Evolutionary conservation across 2,888 invertebrate genomes (phyloP).

Genomic region (Meiosimyza platycephala): DNA sequence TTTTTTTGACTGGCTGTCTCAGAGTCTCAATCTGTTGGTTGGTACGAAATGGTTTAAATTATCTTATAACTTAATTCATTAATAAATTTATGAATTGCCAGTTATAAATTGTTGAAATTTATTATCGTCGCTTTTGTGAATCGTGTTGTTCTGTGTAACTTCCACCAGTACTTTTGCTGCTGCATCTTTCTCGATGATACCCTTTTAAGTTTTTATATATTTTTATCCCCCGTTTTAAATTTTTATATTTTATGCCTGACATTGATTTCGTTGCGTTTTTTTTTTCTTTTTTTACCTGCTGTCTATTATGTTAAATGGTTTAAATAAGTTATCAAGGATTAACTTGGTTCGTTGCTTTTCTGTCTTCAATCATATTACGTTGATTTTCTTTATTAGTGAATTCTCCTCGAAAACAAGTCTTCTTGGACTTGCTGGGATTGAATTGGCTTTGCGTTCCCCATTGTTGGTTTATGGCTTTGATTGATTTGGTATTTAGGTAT

Average conservation of each 20-base stretch:
- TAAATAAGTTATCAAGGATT: slow-evolving; percentile 47
- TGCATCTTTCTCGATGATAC: not conserved
- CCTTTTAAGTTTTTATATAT: not conserved
- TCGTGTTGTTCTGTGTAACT: slow-evolving; percentile 31
- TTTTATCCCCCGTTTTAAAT: not conserved
- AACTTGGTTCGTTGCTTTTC: slow-evolving; percentile 8
- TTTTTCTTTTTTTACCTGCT: slow-evolving; percentile 7
- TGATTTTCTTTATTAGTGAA: too few species aligned
- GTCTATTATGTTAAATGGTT: slow-evolving; percentile 33
- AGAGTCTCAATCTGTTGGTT: not conserved
- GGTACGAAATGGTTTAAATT: slow-evolving; percentile 52
- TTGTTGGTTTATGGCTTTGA: slow-evolving; percentile 25
- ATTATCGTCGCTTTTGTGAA: slow-evolving; percentile 49
- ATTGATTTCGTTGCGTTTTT: slow-evolving; percentile 26
- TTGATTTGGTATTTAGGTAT: slow-evolving; percentile 33
- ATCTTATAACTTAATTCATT: slow-evolving; percentile 66
- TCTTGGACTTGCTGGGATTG: too few species aligned
- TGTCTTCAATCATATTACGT: not conserved
- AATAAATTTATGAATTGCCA: slow-evolving; percentile 64
- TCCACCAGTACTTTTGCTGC: slow-evolving; percentile 32
- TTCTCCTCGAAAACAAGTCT: too few species aligned
- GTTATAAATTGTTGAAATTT: slow-evolving; percentile 62
- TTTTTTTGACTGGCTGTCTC: too few species aligned
- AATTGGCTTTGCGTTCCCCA: not conserved
- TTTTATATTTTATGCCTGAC: slow-evolving; percentile 25